Base-by-base conservation (phyloP, 2,797 vertebrate genomes). In the Ficedula albicollis region DNA sequence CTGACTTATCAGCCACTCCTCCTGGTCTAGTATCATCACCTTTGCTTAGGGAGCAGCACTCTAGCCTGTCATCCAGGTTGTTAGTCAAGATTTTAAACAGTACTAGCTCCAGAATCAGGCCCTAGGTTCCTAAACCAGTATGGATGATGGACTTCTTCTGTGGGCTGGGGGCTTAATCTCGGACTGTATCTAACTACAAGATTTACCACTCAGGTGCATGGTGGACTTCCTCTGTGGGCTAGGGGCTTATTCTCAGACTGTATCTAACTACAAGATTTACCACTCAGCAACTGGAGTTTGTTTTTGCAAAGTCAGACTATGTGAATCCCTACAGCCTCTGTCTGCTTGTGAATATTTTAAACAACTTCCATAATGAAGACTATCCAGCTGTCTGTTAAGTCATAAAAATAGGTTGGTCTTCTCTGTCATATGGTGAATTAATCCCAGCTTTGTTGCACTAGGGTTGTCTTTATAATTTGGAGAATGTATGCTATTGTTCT, bases 251-350 rank as follows among this genome's bases (percentile, higher is more conserved):
- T 77, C 39, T 70, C 18, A 21, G 52, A 5, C 26, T 76, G 6
- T 49, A 12, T 54, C 15, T 60, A 41, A 32, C 34, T 59, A 17
- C 26, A 73, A 17, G 43, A 54, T 87, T 66, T 87, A 15, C n/a
- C 19, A 22, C 18, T 64, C 26, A 34, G 67, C 2, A 13, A 1
- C 0, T 70, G 14, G 6, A 26, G 11, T 32, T 82, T 60, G 10
- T 43, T 91, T 85, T 70, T 25, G 66, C 19, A 54, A 83, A 58
- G 87, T 77, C 1, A 1, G 34, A 46, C 20, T 6, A 8, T 0
- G 2, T 44, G 41, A 64, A 38, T 72, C 38, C 13, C 18, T 86
- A 22, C 16, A 72, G 29, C n/a, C 10, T 84, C 49, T 91, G 7
- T 79, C 17, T 84, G 23, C 60, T 75, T 67, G 14, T 52, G 63